phyloP scores from a whole-genome alignment of 2,888 invertebrate species.

The Odontomyia ornata region DNA sequence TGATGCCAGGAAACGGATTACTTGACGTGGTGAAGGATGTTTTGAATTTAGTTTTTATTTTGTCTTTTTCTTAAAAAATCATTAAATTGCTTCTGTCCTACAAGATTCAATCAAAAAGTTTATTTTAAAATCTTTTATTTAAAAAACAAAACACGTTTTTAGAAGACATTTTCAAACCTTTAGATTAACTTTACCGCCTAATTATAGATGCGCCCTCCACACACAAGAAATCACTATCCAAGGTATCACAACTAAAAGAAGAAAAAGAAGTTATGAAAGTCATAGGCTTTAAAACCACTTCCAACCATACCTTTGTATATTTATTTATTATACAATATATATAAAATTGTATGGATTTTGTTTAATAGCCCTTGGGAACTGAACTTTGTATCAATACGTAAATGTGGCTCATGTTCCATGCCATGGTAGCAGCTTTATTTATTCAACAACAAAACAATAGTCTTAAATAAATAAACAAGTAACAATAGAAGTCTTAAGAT shows the following conservation, averaged over 20 bases:
- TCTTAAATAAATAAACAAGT: background rate
- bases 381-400: conserved; percentile 15
- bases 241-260: background rate
- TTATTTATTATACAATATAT: background rate
- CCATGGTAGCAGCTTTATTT: conserved; percentile 19
- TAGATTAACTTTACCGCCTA: too few species aligned
- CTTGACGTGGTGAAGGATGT: too few species aligned
- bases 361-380: conserved; percentile 8
- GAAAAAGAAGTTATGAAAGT: background rate
- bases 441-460: conserved; percentile 8
- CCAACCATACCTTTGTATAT: background rate
- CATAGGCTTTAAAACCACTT: background rate
- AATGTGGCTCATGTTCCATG: conserved; percentile 11
- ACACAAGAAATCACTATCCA: too few species aligned
- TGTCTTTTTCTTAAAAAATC: too few species aligned
- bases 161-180: too few species aligned
- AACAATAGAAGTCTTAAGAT: conserved; percentile 1
- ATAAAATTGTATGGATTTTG: conserved; percentile 1
- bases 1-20: too few species aligned
- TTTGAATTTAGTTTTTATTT: too few species aligned
- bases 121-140: too few species aligned
- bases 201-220: too few species aligned
- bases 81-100: too few species aligned
- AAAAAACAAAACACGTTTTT: too few species aligned
- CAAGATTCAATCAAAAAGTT: too few species aligned